Percentiles rank a stretch among this genome's conserved stretches.
Evolutionary conservation across 2,797 vertebrate species (phyloP).

Genomic region (Neoniphon sammara): DNA sequence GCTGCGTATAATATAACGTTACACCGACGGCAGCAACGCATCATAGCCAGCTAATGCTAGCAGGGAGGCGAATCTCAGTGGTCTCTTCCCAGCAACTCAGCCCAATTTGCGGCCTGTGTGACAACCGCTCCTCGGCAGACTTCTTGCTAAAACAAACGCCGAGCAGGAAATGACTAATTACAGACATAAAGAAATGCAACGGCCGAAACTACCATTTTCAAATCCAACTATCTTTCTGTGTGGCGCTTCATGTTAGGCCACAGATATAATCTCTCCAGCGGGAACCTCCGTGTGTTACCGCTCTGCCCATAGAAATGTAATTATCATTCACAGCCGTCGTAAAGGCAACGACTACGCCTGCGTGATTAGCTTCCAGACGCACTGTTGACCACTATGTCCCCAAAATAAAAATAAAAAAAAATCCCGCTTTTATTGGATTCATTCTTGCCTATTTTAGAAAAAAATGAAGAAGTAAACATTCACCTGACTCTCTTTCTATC

Average conservation of each 20-base stretch:
- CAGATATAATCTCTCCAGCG: conserved; percentile 4
- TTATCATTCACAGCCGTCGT: conserved; percentile 40
- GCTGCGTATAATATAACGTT: conserved; percentile 48
- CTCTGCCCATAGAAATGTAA: conserved; percentile 68
- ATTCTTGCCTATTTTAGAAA: no score
- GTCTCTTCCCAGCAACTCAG: conserved; percentile 82
- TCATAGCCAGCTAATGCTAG: conserved; percentile 77
- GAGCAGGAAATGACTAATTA: not conserved
- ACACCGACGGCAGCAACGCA: conserved; percentile 68
- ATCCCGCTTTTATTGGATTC: no score
- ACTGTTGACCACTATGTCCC: not conserved
- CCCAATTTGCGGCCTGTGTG: conserved; percentile 72
- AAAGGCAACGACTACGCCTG: conserved; percentile 65
- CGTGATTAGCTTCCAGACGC: conserved; percentile 60
- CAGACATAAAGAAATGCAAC: conserved; percentile 17
- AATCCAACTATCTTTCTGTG: conserved; percentile 32
- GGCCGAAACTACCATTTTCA: not conserved
- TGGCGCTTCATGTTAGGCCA: conserved; percentile 38
- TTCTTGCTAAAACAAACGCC: conserved; percentile 22
- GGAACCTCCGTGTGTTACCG: conserved; percentile 56
- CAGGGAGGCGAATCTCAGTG: conserved; percentile 57
- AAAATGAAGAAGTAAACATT: no score
- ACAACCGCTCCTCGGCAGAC: conserved; percentile 64
- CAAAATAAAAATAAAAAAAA: no score
- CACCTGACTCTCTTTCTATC: not conserved